These are phyloP conservation scores for Hypsopygia costalis DNA, from an alignment of 2,888 invertebrate species.

Conservation along the genomic window DNA sequence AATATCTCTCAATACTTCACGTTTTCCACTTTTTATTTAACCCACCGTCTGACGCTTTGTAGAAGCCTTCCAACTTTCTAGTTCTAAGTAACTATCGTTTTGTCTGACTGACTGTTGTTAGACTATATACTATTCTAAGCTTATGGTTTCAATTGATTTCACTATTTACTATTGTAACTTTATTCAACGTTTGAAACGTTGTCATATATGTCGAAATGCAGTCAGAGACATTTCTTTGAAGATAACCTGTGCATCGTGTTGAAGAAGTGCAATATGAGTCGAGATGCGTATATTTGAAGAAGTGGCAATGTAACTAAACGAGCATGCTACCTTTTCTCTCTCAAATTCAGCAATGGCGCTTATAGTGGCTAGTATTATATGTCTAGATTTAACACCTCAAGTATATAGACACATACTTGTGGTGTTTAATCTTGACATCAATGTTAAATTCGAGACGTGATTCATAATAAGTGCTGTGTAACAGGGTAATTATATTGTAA, in stretches of 20 bases:
- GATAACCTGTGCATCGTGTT: background rate
- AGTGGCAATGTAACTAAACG: background rate
- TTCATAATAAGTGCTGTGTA: conserved; percentile 4
- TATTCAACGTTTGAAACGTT: too few relatives aligned
- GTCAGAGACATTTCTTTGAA: background rate
- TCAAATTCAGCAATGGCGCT: background rate
- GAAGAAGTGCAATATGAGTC: background rate
- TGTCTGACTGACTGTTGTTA: too few relatives aligned
- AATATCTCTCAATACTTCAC: too few relatives aligned
- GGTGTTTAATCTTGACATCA: conserved; percentile 1
- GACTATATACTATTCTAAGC: too few relatives aligned
- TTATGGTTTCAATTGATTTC: too few relatives aligned
- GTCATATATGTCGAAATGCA: background rate
- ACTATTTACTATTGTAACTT: too few relatives aligned
- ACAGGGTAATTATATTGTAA: conserved; percentile 1
- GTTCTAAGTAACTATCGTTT: too few relatives aligned
- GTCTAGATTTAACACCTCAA: too few relatives aligned
- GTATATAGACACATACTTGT: background rate
- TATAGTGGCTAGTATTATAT: background rate
- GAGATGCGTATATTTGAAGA: background rate
- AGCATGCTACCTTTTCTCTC: background rate
- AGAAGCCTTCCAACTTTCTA: too few relatives aligned
- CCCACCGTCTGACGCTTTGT: too few relatives aligned
- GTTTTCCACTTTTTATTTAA: too few relatives aligned
- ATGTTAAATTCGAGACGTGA: conserved; percentile 1